These are phyloP conservation scores for Patella ulyssiponensis DNA, from an alignment of 2,888 invertebrate species.

Conservation along the genomic window DNA sequence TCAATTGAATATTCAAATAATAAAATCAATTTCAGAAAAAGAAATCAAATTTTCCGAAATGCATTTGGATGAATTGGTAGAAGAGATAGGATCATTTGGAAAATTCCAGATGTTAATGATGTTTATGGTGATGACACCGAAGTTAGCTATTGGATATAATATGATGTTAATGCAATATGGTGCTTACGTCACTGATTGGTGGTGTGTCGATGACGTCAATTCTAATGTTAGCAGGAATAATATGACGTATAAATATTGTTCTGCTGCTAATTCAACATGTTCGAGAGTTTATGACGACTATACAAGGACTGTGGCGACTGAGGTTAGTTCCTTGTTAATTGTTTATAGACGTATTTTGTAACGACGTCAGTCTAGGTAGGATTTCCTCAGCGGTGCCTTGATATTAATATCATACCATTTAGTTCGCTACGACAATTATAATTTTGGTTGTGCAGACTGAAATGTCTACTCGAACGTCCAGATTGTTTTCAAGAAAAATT, in stretches of 20 bases:
- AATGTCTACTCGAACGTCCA: too few species aligned
- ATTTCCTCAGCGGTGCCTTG: too few species aligned
- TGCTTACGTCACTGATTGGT: constrained; percentile 37
- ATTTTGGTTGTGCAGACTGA: too few species aligned
- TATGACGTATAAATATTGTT: constrained; percentile 19
- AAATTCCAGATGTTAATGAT: constrained; percentile 35
- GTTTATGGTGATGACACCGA: constrained; percentile 11
- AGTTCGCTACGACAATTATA: too few species aligned
- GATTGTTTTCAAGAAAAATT: too few species aligned
- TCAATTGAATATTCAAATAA: too few species aligned
- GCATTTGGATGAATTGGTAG: constrained; percentile 32
- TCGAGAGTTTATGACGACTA: constrained; percentile 27
- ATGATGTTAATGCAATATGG: constrained; percentile 42
- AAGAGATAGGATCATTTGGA: constrained; percentile 41
- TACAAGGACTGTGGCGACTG: constrained; percentile 41
- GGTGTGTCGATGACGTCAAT: constrained; percentile 25
- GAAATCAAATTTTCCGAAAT: neutral
- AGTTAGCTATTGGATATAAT: constrained; percentile 34
- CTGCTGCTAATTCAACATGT: constrained; percentile 13
- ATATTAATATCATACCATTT: too few species aligned
- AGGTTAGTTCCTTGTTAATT: constrained; percentile 28
- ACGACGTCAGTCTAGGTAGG: too few species aligned
- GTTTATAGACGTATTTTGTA: too few species aligned
- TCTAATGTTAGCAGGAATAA: neutral
- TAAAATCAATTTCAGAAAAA: too few species aligned